Evolutionary conservation across 2,888 invertebrate species (phyloP), one percentile per base, ranked within the genome.

Genomic region (Argyra leucocephala): DNA sequence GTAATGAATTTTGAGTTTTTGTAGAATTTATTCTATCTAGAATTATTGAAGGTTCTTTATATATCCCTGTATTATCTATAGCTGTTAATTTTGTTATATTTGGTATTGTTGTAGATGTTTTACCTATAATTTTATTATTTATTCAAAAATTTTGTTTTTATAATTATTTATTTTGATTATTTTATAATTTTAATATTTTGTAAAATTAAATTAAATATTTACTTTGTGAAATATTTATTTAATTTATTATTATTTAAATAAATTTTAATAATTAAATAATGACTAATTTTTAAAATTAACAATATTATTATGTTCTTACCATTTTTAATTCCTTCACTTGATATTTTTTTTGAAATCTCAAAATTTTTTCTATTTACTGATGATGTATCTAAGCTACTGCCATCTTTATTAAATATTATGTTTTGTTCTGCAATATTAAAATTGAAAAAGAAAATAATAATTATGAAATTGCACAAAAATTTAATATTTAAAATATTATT

Each of bases 341-440:
- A 12, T 15, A 59, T 23, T 59, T 18, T 15, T 22, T n/a, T 57
- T 21, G 57, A 22, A 7, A 22, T 57, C n/a, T 21, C 57, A 57
- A 57, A 6, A 21, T 21, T 7, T 57, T 57, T 7, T 21, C n/a
- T 22, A 57, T 23, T 15, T 3, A 23, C 23, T 59, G 18, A 5
- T 23, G 22, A 12, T 7, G 10, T 7, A 3, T 23, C 59, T 3
- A 23, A 2, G 12, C 23, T 59, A 3, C 1, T 23, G 5, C 12
- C 3, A 12, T 59, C 23, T 1, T 22, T 12, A 23, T 58, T 58
- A 58, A 58, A 58, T 18, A 59, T 59, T 18, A 59, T 59, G 23
- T 59, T 59, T 59, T 59, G 23, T 18, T 59, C 59, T 59, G 59
- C 23, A 59, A 59, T n/a, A n/a, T n/a, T n/a, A n/a, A n/a, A n/a